Base-by-base conservation (phyloP, 2,113 vertebrate species). In the Anguilla rostrata region DNA sequence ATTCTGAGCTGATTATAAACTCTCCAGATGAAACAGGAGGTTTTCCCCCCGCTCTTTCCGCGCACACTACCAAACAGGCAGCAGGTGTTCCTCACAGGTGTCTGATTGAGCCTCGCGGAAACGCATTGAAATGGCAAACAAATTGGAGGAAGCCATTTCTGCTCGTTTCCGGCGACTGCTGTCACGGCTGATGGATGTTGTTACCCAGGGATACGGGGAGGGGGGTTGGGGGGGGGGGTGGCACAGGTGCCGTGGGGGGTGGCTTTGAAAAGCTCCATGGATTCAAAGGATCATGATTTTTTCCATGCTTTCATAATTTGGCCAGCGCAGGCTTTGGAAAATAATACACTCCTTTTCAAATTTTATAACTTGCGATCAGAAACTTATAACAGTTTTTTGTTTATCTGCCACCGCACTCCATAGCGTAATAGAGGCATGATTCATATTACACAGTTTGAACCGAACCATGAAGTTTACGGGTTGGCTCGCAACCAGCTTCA, bases 81-180 rank as follows among this genome's bases (percentile, higher is more conserved):
- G 89, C 89, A 92, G 90, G 91, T 92, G 91, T 88, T 90, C 87
- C 88, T 92, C 92, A 92, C 92, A 93, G 90, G 90, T 92, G 91
- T 88, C 39, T 43, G 90, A 93, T 82, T 89, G 86, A 92, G 90
- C 91, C 89, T 87, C 83, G 85, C 78, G 87, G 88, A 90, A 90
- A 92, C 84, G 87, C 89, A 83, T 26, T 89, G 87, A 93, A 91
- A 93, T 87, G 87, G 88, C 87, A 88, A 85, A 87, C 87, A 89
- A 90, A 90, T 90, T 92, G 88, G 87, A 92, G 91, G 88, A 87
- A 85, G 88, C 86, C 39, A 86, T 89, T 90, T 87, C 80, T 85
- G 75, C 86, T 81, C 85, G 85, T 83, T 90, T 89, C 88, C 88
- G 82, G 84, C 89, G 88, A 91, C 87, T 87, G 87, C 87, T 89